phyloP scores from a whole-genome alignment of 92 coral and sea anemone genomes.

The Scolanthus callimorphus region DNA sequence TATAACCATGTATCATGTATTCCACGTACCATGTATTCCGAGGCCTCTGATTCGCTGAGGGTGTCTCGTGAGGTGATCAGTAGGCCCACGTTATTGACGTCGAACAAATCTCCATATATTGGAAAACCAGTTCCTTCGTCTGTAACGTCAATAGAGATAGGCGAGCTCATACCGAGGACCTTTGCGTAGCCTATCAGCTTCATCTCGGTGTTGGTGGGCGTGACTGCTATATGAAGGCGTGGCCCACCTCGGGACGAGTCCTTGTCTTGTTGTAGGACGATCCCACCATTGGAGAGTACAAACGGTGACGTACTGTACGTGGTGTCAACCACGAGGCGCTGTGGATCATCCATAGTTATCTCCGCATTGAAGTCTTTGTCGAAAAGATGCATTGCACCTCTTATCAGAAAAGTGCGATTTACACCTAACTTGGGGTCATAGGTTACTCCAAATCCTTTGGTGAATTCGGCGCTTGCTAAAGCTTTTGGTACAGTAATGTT shows the following conservation, averaged over 20 bases:
- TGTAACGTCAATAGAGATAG: constrained; percentile 74
- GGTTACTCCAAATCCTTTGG: constrained; percentile 52
- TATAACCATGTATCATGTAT: no score
- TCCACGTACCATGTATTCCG: constrained; percentile 63
- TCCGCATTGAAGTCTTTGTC: constrained; percentile 69
- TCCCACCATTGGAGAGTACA: constrained; percentile 78
- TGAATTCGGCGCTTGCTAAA: constrained; percentile 66
- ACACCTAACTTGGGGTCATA: constrained; percentile 42
- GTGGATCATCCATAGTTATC: constrained; percentile 50
- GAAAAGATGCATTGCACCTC: constrained; percentile 59
- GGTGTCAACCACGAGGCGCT: constrained; percentile 55
- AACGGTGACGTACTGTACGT: constrained; percentile 70
- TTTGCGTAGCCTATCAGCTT: constrained; percentile 75
- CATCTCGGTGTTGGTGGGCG: constrained; percentile 69
- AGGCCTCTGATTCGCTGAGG: constrained; percentile 50
- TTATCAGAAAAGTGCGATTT: constrained; percentile 41
- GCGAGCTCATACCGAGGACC: constrained; percentile 75
- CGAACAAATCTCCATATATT: constrained; percentile 77
- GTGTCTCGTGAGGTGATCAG: constrained; percentile 78
- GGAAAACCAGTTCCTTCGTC: constrained; percentile 90
- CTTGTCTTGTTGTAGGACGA: constrained; percentile 72
- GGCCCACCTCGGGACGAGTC: constrained; percentile 81
- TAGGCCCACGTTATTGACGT: constrained; percentile 73
- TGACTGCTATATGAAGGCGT: constrained; percentile 48
- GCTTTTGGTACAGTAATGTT: constrained; percentile 76